Conservation (phyloP, 1,140 invertebrate genomes). For the Stratiolaelaps scimitus region DNA sequence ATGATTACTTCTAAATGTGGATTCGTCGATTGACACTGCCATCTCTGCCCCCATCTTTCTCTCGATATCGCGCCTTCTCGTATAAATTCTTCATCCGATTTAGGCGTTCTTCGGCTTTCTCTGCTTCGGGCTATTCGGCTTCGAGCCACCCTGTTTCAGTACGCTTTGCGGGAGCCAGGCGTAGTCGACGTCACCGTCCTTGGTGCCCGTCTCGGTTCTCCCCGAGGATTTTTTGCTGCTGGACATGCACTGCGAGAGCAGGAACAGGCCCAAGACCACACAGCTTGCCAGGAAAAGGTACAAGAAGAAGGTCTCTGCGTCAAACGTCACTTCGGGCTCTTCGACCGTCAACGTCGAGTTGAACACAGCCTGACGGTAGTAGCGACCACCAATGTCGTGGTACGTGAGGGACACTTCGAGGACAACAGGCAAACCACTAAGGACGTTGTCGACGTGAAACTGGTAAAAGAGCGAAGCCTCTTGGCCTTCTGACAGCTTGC, state of each 20-base stretch:
- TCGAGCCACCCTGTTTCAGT: background rate
- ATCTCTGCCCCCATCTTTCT: too few relatives aligned
- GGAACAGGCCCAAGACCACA: background rate
- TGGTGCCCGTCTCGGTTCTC: slow-evolving; percentile 12
- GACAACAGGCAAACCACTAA: slow-evolving; percentile 9
- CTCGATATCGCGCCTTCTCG: too few relatives aligned
- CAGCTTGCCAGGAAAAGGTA: slow-evolving; percentile 8
- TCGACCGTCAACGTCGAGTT: slow-evolving; percentile 20
- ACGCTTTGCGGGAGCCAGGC: slow-evolving; percentile 19
- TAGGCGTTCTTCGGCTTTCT: slow-evolving; percentile 1
- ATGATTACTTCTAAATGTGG: too few relatives aligned
- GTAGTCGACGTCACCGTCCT: slow-evolving; percentile 21
- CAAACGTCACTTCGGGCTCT: slow-evolving; percentile 18
- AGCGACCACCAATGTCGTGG: background rate
- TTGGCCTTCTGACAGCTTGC: slow-evolving; percentile 2
- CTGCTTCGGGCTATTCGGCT: background rate
- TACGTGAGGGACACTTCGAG: slow-evolving; percentile 16
- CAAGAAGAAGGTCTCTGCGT: slow-evolving; percentile 26
- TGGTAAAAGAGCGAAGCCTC: slow-evolving; percentile 23
- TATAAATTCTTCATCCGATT: background rate
- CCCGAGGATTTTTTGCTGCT: background rate
- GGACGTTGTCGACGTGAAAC: slow-evolving; percentile 17
- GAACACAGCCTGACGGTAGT: slow-evolving; percentile 18
- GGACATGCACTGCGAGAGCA: slow-evolving; percentile 9
- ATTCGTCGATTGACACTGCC: too few relatives aligned